Evolutionary conservation across 1,140 invertebrate species (phyloP), one percentile per base, ranked within the genome.

Genomic region (Arctopsyche grandis): DNA sequence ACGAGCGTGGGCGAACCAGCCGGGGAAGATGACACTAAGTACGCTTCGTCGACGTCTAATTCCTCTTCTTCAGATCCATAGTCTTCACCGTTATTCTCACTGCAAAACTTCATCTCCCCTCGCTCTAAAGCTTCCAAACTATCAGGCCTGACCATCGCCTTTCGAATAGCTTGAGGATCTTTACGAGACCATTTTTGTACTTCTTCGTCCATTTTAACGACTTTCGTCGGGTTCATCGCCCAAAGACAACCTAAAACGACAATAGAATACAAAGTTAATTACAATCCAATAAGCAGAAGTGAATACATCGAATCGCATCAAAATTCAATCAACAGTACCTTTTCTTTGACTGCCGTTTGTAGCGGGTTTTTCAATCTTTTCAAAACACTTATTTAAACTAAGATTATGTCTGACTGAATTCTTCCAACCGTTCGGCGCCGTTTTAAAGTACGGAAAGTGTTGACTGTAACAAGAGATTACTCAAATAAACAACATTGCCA

Each of bases 361-460:
- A 0, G 93, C 92, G 0, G 96, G 94, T 84, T 98, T 97, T 84
- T 98, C 97, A 76, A 98, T 98, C 87, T 99, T 99, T 85, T 98
- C 97, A 88, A 99, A 99, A 88, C 97, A 98, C 88, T 99, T 99
- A 88, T 99, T 99, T 78, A 99, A 87, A 80, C 96, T 98, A 66
- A 99, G 88, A 89, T 99, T 99, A 86, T 99, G 98, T 80, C 97
- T 90, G 0, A 99, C 97, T 0, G 97, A 98, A 86, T 98, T 99
- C 89, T 99, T 99, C 97, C 97, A 99, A 16, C 97, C 97, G 85
- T 95, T 97, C 52, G 97, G 97, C 1, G 97, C 97, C 9, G 96
- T 98, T 89, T 97, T 97, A 86, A 98, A 99, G 86, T 98, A 99
- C 0, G 97, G 97, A 86, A 99, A 99, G 86, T 99, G 97, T 88